Evolutionary conservation across 37 sponge, comb jelly and placozoan species (phyloP).

Genomic region (Theonella swinhoei): DNA sequence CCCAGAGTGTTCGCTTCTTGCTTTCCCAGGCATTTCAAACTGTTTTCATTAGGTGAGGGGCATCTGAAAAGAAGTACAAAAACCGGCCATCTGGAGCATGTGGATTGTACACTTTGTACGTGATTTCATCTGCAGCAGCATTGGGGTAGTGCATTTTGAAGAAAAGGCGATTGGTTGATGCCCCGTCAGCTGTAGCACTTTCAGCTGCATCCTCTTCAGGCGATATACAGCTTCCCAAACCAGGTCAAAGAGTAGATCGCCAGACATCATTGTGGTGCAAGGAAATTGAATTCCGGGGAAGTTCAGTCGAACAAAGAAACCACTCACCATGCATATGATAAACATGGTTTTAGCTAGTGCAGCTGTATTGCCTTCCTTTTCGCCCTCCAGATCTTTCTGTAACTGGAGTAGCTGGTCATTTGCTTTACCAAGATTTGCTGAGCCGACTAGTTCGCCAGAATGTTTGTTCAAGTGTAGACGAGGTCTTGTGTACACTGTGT

Average conservation of each 20-base stretch:
- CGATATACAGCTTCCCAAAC: slow-evolving; percentile 44
- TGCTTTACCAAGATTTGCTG: slow-evolving; percentile 13
- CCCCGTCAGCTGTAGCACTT: slow-evolving; percentile 41
- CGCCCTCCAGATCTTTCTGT: slow-evolving; percentile 10
- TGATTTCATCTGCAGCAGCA: background rate
- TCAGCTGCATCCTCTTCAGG: background rate
- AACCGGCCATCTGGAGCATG: slow-evolving; percentile 29
- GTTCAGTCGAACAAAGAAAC: slow-evolving; percentile 17
- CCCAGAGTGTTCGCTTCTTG: slow-evolving; percentile 27
- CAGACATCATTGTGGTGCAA: background rate
- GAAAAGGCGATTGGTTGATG: slow-evolving; percentile 28
- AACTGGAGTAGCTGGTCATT: slow-evolving; percentile 21
- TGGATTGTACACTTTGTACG: slow-evolving; percentile 34
- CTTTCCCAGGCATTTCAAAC: slow-evolving; percentile 29
- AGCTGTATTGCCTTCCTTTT: background rate
- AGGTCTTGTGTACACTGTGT: too few species aligned
- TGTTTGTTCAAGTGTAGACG: too few species aligned
- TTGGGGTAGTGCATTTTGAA: slow-evolving; percentile 33
- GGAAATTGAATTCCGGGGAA: slow-evolving; percentile 56
- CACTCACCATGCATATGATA: slow-evolving; percentile 39
- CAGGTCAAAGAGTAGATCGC: slow-evolving; percentile 37
- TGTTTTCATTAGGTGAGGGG: slow-evolving; percentile 63
- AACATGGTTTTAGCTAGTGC: slow-evolving; percentile 61
- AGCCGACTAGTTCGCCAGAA: slow-evolving; percentile 28
- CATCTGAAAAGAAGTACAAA: slow-evolving; percentile 52